Percentiles rank a stretch among this genome's conserved stretches.
phyloP scores from a whole-genome alignment of 1,140 invertebrate species.

The Diorhabda sublineata region DNA sequence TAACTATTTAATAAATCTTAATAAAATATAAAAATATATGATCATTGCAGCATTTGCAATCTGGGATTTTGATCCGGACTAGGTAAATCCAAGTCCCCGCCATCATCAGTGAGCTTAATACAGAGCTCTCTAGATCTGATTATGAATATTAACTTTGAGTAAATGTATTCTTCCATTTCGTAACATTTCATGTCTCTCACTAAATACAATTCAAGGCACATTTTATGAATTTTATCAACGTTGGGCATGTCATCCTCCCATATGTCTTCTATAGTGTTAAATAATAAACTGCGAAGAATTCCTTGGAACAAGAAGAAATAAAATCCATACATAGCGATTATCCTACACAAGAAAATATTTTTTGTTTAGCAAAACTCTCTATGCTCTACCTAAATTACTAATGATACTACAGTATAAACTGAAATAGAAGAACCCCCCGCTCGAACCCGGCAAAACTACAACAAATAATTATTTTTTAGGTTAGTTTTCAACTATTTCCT shows the following conservation, averaged over 20 bases:
- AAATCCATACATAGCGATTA: conserved; percentile 23
- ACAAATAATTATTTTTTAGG: no score
- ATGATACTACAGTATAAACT: no score
- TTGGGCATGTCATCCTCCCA: conserved; percentile 25
- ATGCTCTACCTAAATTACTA: no score
- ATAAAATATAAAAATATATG: no score
- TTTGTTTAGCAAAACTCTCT: background rate
- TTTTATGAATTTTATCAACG: conserved; percentile 7
- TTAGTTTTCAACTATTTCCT: no score
- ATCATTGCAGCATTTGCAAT: no score
- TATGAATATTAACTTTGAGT: conserved; percentile 24
- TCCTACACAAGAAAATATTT: conserved; percentile 19
- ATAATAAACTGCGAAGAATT: background rate
- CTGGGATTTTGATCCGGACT: background rate
- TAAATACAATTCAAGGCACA: conserved; percentile 26
- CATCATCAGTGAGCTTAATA: conserved; percentile 18
- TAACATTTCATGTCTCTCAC: conserved; percentile 25
- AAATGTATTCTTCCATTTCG: conserved; percentile 26
- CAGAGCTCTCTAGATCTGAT: conserved; percentile 26
- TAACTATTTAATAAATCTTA: no score
- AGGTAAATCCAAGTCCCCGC: background rate
- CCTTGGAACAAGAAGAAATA: conserved; percentile 23
- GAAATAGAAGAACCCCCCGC: no score
- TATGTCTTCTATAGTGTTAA: conserved; percentile 3
- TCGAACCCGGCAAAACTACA: no score